Evolutionary conservation across 2,888 invertebrate species (phyloP), one percentile per base, ranked within the genome.

Genomic region (Tetropium fuscum): DNA sequence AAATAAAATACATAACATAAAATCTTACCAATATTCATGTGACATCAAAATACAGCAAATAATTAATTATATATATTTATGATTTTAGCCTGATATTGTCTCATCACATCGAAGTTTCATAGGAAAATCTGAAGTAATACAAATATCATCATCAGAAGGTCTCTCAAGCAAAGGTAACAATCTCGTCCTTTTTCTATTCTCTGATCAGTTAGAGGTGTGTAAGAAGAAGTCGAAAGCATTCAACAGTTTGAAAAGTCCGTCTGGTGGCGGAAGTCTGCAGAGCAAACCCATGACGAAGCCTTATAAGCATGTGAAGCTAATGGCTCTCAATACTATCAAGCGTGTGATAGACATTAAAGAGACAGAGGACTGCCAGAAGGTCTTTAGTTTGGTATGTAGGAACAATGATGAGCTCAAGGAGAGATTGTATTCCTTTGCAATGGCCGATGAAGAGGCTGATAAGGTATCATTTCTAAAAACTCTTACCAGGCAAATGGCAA

Each of bases 91-190:
- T 0, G 93, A 95, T 78, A 85, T 98, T 68, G 91, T 97, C 32
- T 97, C 96, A 4, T 96, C 97, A 3, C 96, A 97, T 82, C 88
- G 97, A 51, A 91, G 88, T 73, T 96, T 97, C 80, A 89, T 97
- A 58, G 88, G 90, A 19, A 91, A 92, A 74, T 91, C 94, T 74
- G 96, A 97, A 79, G 95, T 95, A 49, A 90, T 92, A 62, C 95
- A 97, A 81, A 83, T 97, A 22, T 89, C 91, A 63, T 77, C 78
- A 1, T 78, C 79, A 0, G 92, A 95, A 74, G 90, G 90, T 51
- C 83, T 96, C 44, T 92, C 93, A 64, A 93, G 94, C 10, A 89
- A 94, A 69, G 97, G 97, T 48, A 79, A 76, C 80, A 90, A 90
- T 68, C 86, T 98, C 63, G 90, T 95, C 68, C 83, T 98, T 67